Evolutionary conservation across 2,888 invertebrate species (phyloP).

Genomic region (Lasioglossum pauxillum): DNA sequence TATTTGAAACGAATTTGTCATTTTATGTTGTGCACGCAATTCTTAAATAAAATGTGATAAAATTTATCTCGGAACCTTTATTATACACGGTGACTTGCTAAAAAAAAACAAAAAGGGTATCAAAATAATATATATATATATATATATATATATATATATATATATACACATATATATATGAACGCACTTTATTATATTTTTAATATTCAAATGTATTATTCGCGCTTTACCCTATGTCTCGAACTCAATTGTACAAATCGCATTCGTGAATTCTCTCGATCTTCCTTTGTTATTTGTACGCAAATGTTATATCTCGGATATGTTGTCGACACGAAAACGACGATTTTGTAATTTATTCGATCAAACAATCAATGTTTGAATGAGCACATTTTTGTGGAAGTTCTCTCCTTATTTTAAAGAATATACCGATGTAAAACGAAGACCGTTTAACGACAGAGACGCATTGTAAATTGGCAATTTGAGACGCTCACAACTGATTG

Average conservation of each 20-base stretch:
- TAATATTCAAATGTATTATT: background rate
- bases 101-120: background rate
- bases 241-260: slow-evolving; percentile 1
- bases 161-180: background rate
- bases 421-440: background rate
- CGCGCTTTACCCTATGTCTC: background rate
- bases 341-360: slow-evolving; percentile 36
- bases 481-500: slow-evolving; percentile 73
- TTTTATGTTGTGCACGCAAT: slow-evolving; percentile 52
- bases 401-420: background rate
- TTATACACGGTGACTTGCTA: background rate
- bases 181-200: background rate
- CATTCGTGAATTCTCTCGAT: slow-evolving; percentile 20
- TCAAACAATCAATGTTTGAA: background rate
- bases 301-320: slow-evolving; percentile 25
- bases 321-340: slow-evolving; percentile 5
- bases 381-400: background rate
- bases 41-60: slow-evolving; percentile 49
- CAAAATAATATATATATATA: background rate
- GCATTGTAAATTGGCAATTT: slow-evolving; percentile 74
- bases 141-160: background rate
- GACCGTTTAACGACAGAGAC: slow-evolving; percentile 5
- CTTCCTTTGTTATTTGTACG: slow-evolving; percentile 23
- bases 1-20: slow-evolving; percentile 43
- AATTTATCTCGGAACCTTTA: slow-evolving; percentile 30